phyloP scores from a whole-genome alignment of 2,113 vertebrate species.

The Alectura lathami region DNA sequence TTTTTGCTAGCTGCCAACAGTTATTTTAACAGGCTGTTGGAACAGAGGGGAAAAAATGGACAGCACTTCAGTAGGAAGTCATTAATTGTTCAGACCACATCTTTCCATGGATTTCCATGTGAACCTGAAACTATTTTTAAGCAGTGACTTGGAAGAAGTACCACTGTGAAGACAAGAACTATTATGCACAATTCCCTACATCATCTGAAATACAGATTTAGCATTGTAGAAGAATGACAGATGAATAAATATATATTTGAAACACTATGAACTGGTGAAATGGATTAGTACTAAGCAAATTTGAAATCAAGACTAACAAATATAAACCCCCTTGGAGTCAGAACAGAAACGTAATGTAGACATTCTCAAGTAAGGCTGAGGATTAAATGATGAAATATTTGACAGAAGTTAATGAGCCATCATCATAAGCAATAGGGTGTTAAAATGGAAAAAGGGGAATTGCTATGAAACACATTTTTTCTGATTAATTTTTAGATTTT shows the following conservation, averaged over 20 bases:
- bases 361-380: constrained; percentile 67
- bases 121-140: constrained; percentile 1
- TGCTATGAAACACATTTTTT: constrained; percentile 58
- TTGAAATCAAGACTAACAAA: constrained; percentile 57
- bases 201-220: not conserved
- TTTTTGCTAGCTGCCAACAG: constrained; percentile 42
- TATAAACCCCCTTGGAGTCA: constrained; percentile 23
- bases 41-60: constrained; percentile 48
- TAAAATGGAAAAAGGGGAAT: constrained; percentile 67
- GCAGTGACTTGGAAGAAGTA: constrained; percentile 1
- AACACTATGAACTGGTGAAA: constrained; percentile 22
- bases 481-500: constrained; percentile 73
- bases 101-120: constrained; percentile 55
- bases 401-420: constrained; percentile 72
- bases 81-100: constrained; percentile 56
- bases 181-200: constrained; percentile 21
- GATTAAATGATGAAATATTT: constrained; percentile 73
- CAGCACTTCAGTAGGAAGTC: constrained; percentile 46
- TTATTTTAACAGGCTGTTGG: constrained; percentile 60
- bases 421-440: constrained; percentile 70
- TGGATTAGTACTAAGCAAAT: constrained; percentile 36
- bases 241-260: constrained; percentile 19
- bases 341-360: constrained; percentile 42
- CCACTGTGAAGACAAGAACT: not conserved
- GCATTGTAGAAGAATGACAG: constrained; percentile 6